Base-by-base conservation (phyloP, 2,888 invertebrate genomes). In the Galerucella nymphaeae region DNA sequence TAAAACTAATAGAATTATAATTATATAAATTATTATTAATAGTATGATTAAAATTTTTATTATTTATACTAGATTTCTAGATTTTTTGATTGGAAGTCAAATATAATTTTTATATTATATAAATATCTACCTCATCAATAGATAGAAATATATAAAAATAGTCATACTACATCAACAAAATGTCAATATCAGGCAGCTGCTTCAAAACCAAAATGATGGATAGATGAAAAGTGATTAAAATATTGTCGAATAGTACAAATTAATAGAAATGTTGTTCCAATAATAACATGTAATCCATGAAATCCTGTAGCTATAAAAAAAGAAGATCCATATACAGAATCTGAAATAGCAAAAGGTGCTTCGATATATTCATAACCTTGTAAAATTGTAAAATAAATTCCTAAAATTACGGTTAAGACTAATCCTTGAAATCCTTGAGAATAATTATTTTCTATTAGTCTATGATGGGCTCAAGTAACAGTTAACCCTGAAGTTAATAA, bases 21-120 rank as follows among this genome's bases (percentile, higher is more conserved):
- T 80, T 81, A 87, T 84, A 38, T 87, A 82, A 82, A 90, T 86
- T 72, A 86, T 62, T 80, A 87, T 79, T 79, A 88, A 85, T 76
- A 88, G 79, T 70, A 81, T 62, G 18, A 23, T 82, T 58, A 87
- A 84, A 59, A 79, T 72, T 73, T 61, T 75, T 76, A 81, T 90
- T 90, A 91, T 89, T 89, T 90, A 89, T 88, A 90, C 89, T 90
- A 89, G 87, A 76, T 83, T 30, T 80, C 86, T 89, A 90, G 88
- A 88, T 90, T 86, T 89, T 89, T 90, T 91, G 89, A 91, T 91
- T 92, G 91, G 91, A 92, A 92, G 86, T 91, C 89, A 92, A 89
- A 88, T 89, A 90, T 92, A 91, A 89, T 91, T 84, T 83, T 88
- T 91, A 90, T 91, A 91, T 88, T 91, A 90, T 90, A 90, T 89